These are phyloP conservation scores for Oeneis ivallda DNA, from an alignment of 2,888 invertebrate genomes.

Conservation along the genomic window DNA sequence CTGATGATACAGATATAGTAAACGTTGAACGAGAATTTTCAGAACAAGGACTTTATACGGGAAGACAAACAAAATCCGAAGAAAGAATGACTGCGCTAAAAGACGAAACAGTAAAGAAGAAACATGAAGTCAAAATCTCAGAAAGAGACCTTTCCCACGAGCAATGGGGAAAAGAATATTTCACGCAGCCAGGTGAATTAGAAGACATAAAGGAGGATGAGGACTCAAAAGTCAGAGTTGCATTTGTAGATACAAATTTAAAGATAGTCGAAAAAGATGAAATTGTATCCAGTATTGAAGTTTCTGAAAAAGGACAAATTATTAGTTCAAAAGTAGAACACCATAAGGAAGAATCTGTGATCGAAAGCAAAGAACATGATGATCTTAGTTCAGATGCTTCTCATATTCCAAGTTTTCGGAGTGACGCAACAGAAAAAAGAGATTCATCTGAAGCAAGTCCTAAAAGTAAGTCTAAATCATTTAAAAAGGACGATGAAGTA, in stretches of 20 bases:
- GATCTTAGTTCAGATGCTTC: conserved; percentile 75
- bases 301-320: conserved; percentile 74
- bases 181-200: conserved; percentile 73
- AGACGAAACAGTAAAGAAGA: conserved; percentile 74
- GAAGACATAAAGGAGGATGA: conserved; percentile 74
- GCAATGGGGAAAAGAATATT: conserved; percentile 80
- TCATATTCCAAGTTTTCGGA: conserved; percentile 72
- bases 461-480: conserved; percentile 73
- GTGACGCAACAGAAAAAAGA: conserved; percentile 65
- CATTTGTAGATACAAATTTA: conserved; percentile 69
- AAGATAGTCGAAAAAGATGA: conserved; percentile 77
- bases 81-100: conserved; percentile 78
- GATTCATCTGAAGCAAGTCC: conserved; percentile 72
- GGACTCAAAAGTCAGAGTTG: conserved; percentile 63
- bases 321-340: conserved; percentile 73
- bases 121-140: conserved; percentile 77
- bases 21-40: conserved; percentile 72
- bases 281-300: conserved; percentile 67
- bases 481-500: conserved; percentile 75
- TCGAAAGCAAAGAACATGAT: conserved; percentile 77
- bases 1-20: conserved; percentile 68
- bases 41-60: conserved; percentile 74
- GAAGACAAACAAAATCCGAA: conserved; percentile 72
- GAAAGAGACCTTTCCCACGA: conserved; percentile 78
- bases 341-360: conserved; percentile 73